Base-by-base conservation (phyloP, 2,888 invertebrate genomes). In the Cryptus viduatorius region DNA sequence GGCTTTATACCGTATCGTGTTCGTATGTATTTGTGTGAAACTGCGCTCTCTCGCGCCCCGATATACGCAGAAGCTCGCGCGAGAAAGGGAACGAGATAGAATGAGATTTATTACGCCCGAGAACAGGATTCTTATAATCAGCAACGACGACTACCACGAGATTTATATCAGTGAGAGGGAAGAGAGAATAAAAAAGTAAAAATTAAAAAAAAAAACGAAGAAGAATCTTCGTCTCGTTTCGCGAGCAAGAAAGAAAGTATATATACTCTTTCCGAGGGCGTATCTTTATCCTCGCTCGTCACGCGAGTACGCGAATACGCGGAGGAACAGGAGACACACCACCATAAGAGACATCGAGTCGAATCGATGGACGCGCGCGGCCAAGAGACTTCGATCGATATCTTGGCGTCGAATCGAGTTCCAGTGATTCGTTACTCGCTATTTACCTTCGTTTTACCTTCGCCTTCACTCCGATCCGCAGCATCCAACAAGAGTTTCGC, bases 111-210 rank as follows among this genome's bases (percentile, higher is more conserved):
- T 84, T 79, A 44, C 84, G 53, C 1, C 31, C 29, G 24, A 65
- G 75, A 84, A 84, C 84, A 78, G 84, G 81, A 84, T 81, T 84
- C 84, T 82, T 71, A 82, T 82, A 84, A 84, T 84, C 81, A 84
- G 78, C 69, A 46, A 64, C 73, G 81, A 75, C 78, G 73, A 84
- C 69, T 81, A 65, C 56, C 56, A 59, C 64, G 84, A 84, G 84
- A 84, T 84, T 82, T 82, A 79, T 82, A 84, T 84, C 84, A 29
- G 31, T 16, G 73, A 53, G 71, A 64, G 75, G 76, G 72, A 72
- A 79, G 79, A 72, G 72, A 61, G 14, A 56, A 14, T 12, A 29
- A 46, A 42, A 44, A 59, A 31, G 42, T 31, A 14, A 46, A 68
- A 56, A 44, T n/a, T 29, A 53, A 67, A 44, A 14, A 1, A 59